Evolutionary conservation across 2,113 vertebrate species (phyloP).

Genomic region (Hucho hucho): DNA sequence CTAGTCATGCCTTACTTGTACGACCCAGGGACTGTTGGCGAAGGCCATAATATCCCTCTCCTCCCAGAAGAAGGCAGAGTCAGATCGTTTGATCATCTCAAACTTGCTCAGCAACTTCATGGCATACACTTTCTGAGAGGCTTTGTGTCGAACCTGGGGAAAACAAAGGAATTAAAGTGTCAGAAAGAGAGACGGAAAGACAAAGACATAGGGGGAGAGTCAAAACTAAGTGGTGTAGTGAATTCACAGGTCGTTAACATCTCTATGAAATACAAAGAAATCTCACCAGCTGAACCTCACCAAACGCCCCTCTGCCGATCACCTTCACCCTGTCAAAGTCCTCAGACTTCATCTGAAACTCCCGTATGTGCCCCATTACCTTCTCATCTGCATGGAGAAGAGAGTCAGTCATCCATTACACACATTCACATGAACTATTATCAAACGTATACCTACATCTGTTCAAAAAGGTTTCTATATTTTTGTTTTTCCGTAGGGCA

Average conservation of each 20-base stretch:
- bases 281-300: slow-evolving; percentile 97
- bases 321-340: slow-evolving; percentile 98
- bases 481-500: slow-evolving; percentile 97
- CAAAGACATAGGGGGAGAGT: no score
- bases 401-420: neutral
- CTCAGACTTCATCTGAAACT: slow-evolving; percentile 96
- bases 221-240: neutral
- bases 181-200: neutral
- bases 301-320: slow-evolving; percentile 97
- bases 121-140: slow-evolving; percentile 94
- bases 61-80: slow-evolving; percentile 99
- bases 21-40: slow-evolving; percentile 95
- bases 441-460: slow-evolving; percentile 85
- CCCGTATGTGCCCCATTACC: slow-evolving; percentile 84
- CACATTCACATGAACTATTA: neutral
- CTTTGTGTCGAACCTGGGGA: slow-evolving; percentile 91
- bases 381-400: slow-evolving; percentile 84
- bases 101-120: slow-evolving; percentile 99
- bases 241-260: neutral
- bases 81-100: slow-evolving; percentile 99
- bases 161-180: neutral
- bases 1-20: slow-evolving; percentile 81
- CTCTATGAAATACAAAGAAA: neutral
- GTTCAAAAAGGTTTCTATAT: slow-evolving; percentile 97
- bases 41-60: slow-evolving; percentile 99